Conservation (phyloP, 2,797 vertebrate species). For the Octomys mimax region DNA sequence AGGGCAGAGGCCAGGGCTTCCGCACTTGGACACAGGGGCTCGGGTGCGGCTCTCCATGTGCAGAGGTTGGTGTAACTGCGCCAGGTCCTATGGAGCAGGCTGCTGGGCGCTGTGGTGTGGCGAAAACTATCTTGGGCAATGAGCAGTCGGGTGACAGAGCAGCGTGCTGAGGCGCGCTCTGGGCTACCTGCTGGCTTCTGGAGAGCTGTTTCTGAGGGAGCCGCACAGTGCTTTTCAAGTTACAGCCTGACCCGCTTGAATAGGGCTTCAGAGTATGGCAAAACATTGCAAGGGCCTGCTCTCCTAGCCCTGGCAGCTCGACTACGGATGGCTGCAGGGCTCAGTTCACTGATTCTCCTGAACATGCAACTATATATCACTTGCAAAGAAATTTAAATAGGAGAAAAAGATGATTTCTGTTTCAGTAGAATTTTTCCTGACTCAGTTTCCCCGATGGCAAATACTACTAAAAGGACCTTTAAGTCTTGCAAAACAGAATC, state of each 20-base stretch:
- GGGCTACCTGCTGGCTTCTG: background rate
- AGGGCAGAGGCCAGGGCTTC: accelerated
- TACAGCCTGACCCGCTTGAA: background rate
- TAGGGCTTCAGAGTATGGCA: background rate
- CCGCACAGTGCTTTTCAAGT: background rate
- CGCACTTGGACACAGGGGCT: too few species aligned
- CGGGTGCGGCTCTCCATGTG: background rate
- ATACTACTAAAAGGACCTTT: background rate
- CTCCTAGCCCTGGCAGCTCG: background rate
- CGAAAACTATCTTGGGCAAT: background rate
- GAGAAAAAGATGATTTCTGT: background rate
- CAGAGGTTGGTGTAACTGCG: background rate
- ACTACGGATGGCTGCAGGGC: background rate
- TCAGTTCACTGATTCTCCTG: background rate
- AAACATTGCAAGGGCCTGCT: background rate
- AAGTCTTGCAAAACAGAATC: background rate
- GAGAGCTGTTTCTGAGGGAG: background rate
- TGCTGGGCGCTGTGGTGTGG: background rate
- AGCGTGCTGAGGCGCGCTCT: accelerated
- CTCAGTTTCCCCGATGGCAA: conserved; percentile 11
- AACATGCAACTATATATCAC: background rate
- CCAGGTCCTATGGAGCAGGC: too few species aligned
- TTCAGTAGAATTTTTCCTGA: conserved; percentile 9
- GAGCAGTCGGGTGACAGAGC: background rate
- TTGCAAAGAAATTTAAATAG: background rate